A percentile compares a stretch with the other conserved stretches of the same genome.
These are phyloP conservation scores for Mythimna ferrago DNA, from an alignment of 2,888 invertebrate species.

Conservation along the genomic window DNA sequence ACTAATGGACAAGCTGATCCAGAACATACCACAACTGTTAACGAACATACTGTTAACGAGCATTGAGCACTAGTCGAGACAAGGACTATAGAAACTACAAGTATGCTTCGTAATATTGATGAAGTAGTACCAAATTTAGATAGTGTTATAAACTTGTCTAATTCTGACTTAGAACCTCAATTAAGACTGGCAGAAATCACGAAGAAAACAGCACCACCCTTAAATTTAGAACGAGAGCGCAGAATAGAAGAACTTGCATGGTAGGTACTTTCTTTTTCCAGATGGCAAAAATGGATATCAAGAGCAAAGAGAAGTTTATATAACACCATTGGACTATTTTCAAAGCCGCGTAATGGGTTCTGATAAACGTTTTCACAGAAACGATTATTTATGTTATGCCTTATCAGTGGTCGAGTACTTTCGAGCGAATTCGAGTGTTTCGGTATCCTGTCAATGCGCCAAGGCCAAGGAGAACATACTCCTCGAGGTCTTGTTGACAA, in stretches of 20 bases:
- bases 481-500: too few species aligned
- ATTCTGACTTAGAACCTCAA: neutral
- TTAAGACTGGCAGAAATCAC: neutral
- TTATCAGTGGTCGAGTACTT: neutral
- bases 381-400: neutral
- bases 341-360: neutral
- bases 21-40: too few species aligned
- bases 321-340: neutral
- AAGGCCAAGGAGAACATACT: neutral
- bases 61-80: too few species aligned
- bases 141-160: neutral
- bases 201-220: neutral
- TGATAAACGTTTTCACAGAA: neutral
- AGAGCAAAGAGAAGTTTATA: neutral
- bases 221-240: constrained; percentile 3
- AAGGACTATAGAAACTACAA: too few species aligned
- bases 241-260: neutral
- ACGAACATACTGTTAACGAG: too few species aligned
- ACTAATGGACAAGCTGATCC: too few species aligned
- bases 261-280: neutral
- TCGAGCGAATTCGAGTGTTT: neutral
- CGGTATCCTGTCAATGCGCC: neutral
- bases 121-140: too few species aligned
- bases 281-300: neutral
- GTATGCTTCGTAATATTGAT: too few species aligned